Base-by-base conservation (phyloP, 1,140 invertebrate species). In the Triops cancriformis region DNA sequence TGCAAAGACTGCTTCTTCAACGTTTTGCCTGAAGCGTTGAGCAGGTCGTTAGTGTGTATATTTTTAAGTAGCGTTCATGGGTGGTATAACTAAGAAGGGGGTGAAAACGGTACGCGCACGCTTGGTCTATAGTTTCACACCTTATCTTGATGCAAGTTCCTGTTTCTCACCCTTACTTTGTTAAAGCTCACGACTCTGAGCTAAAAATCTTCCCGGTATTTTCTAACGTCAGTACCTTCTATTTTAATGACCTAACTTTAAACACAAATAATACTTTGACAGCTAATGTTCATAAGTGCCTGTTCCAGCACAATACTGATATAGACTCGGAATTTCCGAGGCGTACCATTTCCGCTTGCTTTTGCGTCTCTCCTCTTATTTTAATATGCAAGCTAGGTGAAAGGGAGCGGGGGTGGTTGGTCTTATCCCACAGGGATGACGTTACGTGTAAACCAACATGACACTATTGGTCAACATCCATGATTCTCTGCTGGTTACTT, bases 1-100 rank as follows among this genome's bases (percentile, higher is more conserved):
- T 64, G 6, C 51, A 64, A 6, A 64, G 23, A 1, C 51, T 5
- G 51, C 51, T 23, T 23, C 51, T 64, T 18, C 6, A 64, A 64
- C n/a, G 9, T 23, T 23, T 64, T 18, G 51, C 51, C 51, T 18
- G 6, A 23, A 64, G 51, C 51, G 23, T 64, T 64, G 51, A 64
- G 23, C 51, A 64, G 18, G 51, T n/a, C 51, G 14, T 64, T 23
- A 64, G 23, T 23, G 23, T 23, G 51, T 64, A 64, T 64, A 64
- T 64, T 64, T 64, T 64, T 64, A 64, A 64, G 18, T 64, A 64
- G 23, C 51, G 51, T 64, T 64, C 51, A 64, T 12, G 51, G 51
- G 51, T 64, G 51, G 51, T 64, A 23, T 23, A 64, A 64, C 51
- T 23, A 23, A 64, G 23, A 64, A 23, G 23, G 51, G n/a, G 51